Base-by-base conservation (phyloP, 2,113 vertebrate species). In the Vulpes ferrilata region DNA sequence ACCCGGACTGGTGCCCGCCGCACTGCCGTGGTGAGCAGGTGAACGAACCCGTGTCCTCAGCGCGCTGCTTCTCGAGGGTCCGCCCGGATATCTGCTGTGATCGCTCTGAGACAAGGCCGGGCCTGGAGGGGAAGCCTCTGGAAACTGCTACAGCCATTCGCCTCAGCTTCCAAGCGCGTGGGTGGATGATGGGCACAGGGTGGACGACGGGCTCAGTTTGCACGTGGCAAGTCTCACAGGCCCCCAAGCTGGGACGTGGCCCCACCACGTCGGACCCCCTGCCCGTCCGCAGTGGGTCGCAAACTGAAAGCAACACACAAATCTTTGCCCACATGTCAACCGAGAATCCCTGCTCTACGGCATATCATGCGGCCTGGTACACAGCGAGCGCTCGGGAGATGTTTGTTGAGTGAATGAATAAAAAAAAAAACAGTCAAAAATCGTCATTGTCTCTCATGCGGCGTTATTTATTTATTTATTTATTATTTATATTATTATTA, bases 281-380 rank as follows among this genome's bases (percentile, higher is more conserved):
- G 0, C 32, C 51, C 5, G 60, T 25, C 22, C 7, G 3, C 0
- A 3, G 65, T 4, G 15, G 73, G 12, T 1, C 3, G 13, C 20
- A 79, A 51, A 1, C 30, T 0, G 15, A 27, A 78, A 83, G 35
- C 3, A 51, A 19, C 32, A 20, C 17, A 12, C 2, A 6, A 69
- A 6, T 5, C n/a, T 51, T 38, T 57, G 43, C 53, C 5, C 20
- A 3, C 12, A 23, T 17, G 43, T n/a, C 1, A 0, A 30, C 53
- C 15, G 15, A 19, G n/a, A 76, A 76, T 22, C 27, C 13, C 38
- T 64, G 59, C 27, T 43, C 30, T 25, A 30, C 51, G 51, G 43
- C 22, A 13, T n/a, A 1, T 11, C 23, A 12, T 2, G 23, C 15
- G 32, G 3, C 35, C 48, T 25, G 22, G 91, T 27, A 11, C 64